Evolutionary conservation across 2,113 vertebrate species (phyloP).

Genomic region (Ranitomeya imitator): DNA sequence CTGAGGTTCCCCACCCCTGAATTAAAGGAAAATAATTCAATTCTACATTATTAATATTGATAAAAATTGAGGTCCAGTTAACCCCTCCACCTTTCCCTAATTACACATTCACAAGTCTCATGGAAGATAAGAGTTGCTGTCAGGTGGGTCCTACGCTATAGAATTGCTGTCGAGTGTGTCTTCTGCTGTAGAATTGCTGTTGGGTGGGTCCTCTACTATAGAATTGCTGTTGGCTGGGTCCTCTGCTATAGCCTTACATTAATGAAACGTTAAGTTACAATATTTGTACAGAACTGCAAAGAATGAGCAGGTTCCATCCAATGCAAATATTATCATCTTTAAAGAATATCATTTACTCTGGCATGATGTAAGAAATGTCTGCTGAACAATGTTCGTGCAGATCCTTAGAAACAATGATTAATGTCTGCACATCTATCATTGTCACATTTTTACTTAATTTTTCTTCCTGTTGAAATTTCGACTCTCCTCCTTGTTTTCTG

Average conservation of each 20-base stretch:
- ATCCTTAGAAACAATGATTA: constrained; percentile 39
- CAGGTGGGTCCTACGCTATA: neutral
- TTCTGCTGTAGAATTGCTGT: too few relatives aligned
- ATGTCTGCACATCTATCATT: constrained; percentile 42
- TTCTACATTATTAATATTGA: too few relatives aligned
- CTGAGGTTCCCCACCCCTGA: too few relatives aligned
- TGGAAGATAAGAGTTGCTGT: neutral
- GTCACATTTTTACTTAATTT: constrained; percentile 43
- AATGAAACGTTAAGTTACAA: neutral
- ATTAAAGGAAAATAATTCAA: too few relatives aligned
- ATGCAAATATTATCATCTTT: constrained; percentile 53
- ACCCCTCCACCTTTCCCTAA: neutral
- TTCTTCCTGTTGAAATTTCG: constrained; percentile 10
- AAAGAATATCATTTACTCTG: constrained; percentile 51
- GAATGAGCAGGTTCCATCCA: constrained; percentile 33
- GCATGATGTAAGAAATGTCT: constrained; percentile 27
- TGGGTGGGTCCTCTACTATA: neutral
- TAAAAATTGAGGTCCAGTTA: neutral
- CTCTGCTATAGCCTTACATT: too few relatives aligned
- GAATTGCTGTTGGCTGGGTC: too few relatives aligned
- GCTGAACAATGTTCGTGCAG: neutral
- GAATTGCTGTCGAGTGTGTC: neutral
- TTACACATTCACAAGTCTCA: neutral
- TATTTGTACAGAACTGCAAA: neutral
- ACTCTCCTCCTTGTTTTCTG: neutral